Evolutionary conservation across 2,113 vertebrate species (phyloP), one percentile per base, ranked within the genome.

Genomic region (Mixornis gularis): DNA sequence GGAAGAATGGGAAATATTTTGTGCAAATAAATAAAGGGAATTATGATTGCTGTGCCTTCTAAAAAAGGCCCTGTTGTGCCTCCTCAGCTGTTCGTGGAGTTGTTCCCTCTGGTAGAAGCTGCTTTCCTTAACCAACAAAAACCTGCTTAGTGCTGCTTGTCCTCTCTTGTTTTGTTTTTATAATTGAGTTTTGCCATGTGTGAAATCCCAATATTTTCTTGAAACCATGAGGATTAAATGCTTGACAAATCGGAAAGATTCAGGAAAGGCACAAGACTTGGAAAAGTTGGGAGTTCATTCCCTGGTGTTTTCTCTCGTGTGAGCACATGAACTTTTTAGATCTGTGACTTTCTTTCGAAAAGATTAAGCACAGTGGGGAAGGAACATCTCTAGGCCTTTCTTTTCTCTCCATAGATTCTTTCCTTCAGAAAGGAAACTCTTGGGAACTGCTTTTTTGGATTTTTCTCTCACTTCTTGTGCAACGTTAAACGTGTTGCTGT

Each of bases 121-220:
- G 79, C 36, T 90, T 91, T 79, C 41, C 74, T 49, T 66, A 76
- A 73, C 63, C 63, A 95, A 59, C 6, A 20, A 94, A 85, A 93
- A 79, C 34, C 63, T 88, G 46, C 59, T 72, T 85, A 85, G 43
- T 69, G 65, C 78, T 89, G 56, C 81, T 92, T 82, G 62, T 87
- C 85, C 73, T 74, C 41, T 79, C 81, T 73, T 92, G 80, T 71
- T 93, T 82, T 65, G 72, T 63, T 93, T 93, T 91, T 32, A 53
- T 93, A 92, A 92, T 87, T 94, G 85, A 85, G 74, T 64, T 91
- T 90, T 92, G 65, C 82, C 90, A 62, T 58, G 79, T 85, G 82
- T 90, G 88, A 90, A 94, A 85, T 92, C 71, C 85, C 68, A 62
- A 17, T 77, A 83, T 79, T 96, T 94, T 77, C 51, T 79, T 79